A percentile compares a stretch with the other conserved stretches of the same genome.
Conservation (phyloP, 2,797 vertebrate genomes). For the Gymnodraco acuticeps region DNA sequence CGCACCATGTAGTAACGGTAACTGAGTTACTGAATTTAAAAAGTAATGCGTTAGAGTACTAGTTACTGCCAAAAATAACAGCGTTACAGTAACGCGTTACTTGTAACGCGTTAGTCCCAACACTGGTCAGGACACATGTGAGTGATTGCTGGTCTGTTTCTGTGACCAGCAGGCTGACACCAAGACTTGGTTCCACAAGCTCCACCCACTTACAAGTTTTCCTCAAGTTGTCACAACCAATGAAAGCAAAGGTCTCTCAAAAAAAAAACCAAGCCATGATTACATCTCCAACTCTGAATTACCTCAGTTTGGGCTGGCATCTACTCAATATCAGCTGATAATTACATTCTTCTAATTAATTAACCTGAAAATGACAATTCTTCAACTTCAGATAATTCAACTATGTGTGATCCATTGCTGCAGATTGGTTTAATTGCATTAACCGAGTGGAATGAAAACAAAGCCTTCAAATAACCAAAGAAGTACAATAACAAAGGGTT, state of each 20-base stretch:
- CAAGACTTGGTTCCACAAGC: neutral
- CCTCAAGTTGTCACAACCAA: conserved; percentile 64
- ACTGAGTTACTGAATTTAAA: too few species aligned
- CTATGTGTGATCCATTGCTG: conserved; percentile 69
- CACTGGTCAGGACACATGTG: conserved; percentile 54
- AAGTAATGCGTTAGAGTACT: too few species aligned
- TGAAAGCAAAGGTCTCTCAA: conserved; percentile 66
- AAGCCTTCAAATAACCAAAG: conserved; percentile 47
- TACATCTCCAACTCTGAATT: conserved; percentile 73
- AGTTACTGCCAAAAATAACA: too few species aligned
- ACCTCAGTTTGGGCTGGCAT: conserved; percentile 63
- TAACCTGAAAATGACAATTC: conserved; percentile 82
- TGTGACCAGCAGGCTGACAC: conserved; percentile 40
- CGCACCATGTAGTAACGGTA: too few species aligned
- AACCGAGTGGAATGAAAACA: conserved; percentile 22
- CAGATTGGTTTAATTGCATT: conserved; percentile 72
- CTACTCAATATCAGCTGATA: conserved; percentile 68
- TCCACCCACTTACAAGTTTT: conserved; percentile 13
- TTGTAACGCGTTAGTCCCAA: too few species aligned
- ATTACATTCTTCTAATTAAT: conserved; percentile 83
- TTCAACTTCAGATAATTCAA: conserved; percentile 80
- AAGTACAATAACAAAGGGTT: conserved; percentile 23
- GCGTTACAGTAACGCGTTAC: too few species aligned
- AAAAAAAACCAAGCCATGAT: conserved; percentile 58
- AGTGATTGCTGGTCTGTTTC: conserved; percentile 68